These are phyloP conservation scores for Neolamprologus sp. DNA, from an alignment of 2,113 vertebrate genomes.

Conservation along the genomic window DNA sequence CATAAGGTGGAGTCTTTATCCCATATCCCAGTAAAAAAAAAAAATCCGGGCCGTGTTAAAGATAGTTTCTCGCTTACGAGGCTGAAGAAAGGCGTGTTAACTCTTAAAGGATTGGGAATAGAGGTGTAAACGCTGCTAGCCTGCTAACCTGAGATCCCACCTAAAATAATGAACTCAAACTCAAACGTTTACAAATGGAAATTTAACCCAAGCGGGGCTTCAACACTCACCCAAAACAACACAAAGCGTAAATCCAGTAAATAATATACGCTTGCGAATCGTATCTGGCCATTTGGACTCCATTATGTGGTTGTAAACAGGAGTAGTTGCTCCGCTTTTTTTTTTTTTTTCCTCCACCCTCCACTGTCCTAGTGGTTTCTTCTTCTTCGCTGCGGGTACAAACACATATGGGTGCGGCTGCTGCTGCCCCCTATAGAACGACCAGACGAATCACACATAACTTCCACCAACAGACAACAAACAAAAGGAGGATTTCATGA, in stretches of 20 bases:
- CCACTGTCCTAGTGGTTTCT: background rate
- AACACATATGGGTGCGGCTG: background rate
- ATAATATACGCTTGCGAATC: background rate
- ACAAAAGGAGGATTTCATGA: background rate
- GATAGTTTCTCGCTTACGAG: background rate
- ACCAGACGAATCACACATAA: background rate
- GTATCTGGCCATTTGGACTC: conserved; percentile 42
- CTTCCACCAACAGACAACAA: background rate
- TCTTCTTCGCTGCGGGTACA: background rate
- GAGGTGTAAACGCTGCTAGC: conserved; percentile 23
- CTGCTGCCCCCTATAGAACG: background rate
- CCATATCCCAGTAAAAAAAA: rapidly evolving
- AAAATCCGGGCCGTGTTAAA: background rate
- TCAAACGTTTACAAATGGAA: background rate
- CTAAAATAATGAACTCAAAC: background rate
- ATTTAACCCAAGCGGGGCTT: too few relatives aligned
- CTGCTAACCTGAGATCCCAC: conserved; percentile 21
- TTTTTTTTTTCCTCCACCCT: background rate
- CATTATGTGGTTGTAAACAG: conserved; percentile 67
- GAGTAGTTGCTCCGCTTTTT: conserved; percentile 1
- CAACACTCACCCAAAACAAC: conserved; percentile 47
- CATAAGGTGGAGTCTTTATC: background rate
- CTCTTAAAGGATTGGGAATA: background rate
- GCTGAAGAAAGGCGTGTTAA: background rate
- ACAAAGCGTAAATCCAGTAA: conserved; percentile 42